These are phyloP conservation scores for Pithys albifrons DNA, from an alignment of 2,113 vertebrate species.

Conservation along the genomic window DNA sequence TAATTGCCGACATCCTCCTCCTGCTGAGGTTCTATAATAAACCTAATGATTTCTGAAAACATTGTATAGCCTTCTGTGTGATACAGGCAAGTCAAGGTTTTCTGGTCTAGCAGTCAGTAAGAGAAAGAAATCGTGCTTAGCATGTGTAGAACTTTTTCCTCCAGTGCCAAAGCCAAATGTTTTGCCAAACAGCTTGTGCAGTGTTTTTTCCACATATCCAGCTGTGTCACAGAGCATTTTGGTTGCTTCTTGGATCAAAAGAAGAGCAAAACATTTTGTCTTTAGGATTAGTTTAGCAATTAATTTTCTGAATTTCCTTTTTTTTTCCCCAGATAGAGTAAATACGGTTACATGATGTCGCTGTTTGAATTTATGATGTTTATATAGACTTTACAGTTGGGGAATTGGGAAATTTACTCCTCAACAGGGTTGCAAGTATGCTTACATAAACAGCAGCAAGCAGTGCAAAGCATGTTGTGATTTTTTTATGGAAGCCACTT, in stretches of 20 bases:
- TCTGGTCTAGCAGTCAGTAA: not conserved
- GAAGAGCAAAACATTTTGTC: not conserved
- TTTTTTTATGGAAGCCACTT: not conserved
- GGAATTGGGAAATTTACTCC: not conserved
- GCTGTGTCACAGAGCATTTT: not conserved
- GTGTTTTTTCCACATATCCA: not conserved
- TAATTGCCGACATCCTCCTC: conserved; percentile 2
- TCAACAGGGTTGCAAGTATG: not conserved
- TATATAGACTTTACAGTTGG: not conserved
- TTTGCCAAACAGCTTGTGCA: not conserved
- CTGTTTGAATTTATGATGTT: not conserved
- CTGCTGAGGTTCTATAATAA: conserved; percentile 28
- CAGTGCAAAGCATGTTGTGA: not conserved
- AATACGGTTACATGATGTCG: not conserved
- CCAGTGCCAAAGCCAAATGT: not conserved
- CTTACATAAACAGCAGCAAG: not conserved
- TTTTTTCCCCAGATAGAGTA: not conserved
- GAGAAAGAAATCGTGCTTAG: not conserved
- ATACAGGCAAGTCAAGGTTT: not conserved
- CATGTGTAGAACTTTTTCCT: not conserved
- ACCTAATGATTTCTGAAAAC: conserved; percentile 38
- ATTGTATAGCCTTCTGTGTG: not conserved
- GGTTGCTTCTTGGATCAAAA: not conserved
- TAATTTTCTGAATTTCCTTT: not conserved
- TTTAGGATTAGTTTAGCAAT: not conserved